Base-by-base conservation (phyloP, 2,797 vertebrate species). In the Gallinago stenura region DNA sequence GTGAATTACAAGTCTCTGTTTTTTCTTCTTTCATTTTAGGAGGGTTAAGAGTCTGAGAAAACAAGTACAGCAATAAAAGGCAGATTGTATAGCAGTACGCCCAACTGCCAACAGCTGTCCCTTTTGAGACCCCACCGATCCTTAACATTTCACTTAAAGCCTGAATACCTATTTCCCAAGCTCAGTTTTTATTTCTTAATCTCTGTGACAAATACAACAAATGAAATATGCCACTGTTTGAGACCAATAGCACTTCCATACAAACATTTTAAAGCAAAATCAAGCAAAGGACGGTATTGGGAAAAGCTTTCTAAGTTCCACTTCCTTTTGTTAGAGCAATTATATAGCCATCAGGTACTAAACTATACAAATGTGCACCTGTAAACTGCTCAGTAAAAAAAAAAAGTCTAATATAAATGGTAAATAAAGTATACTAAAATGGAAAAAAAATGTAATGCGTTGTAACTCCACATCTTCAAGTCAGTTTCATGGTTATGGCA, bases 121-220 rank as follows among this genome's bases (percentile, higher is more conserved):
- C 58, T 70, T 88, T 87, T 76, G 73, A 73, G 69, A 94, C n/a
- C 53, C 26, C 39, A 88, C 35, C 24, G 7, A 89, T 57, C 58
- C 76, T 83, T 81, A 90, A 87, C 39, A 81, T 54, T 87, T 89
- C 43, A 45, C 39, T 91, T 93, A 94, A 96, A 94, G 94, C n/a
- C 60, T 84, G 89, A 93, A 95, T 51, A 94, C n/a, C 64, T 69
- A 53, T 91, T 90, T 94, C 75, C 80, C 31, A 96, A 93, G 33
- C 25, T 95, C 87, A 83, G 45, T 51, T 97, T 97, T 97, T 92
- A 90, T 91, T 96, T 92, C 85, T 85, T 92, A 93, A 95, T 64
- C 73, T 94, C 90, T 91, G 53, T 95, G 76, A 97, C 77, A 81
- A 97, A 96, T 69, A 46, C 19, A 93, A 91, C 72, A 92, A 95